Evolutionary conservation across 2,888 invertebrate genomes (phyloP).

Genomic region (Euzetes globulus): DNA sequence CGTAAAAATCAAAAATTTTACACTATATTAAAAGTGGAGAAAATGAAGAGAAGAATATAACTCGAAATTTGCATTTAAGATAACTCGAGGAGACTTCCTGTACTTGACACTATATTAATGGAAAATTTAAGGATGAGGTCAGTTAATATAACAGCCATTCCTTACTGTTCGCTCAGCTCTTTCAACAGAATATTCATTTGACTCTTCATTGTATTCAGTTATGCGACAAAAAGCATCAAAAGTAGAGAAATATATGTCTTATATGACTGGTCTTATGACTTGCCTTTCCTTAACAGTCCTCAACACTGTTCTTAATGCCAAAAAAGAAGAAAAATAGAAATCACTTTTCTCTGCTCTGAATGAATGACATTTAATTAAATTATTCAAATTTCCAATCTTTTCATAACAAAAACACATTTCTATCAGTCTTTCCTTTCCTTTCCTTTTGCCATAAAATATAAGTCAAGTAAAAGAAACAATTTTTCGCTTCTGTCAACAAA

Average conservation of each 20-base stretch:
- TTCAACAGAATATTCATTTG: slow-evolving; percentile 21
- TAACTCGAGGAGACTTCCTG: slow-evolving; percentile 15
- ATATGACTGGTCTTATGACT: background rate
- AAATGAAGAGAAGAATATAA: background rate
- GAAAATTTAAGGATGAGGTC: slow-evolving; percentile 15
- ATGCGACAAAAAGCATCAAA: slow-evolving; percentile 2
- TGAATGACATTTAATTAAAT: slow-evolving; percentile 24
- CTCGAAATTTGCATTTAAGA: slow-evolving; percentile 18
- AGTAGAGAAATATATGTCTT: slow-evolving; percentile 2
- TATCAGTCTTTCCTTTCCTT: background rate
- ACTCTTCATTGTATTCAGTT: slow-evolving; percentile 8
- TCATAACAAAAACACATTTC: slow-evolving; percentile 5
- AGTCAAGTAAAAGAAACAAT: background rate
- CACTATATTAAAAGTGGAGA: slow-evolving; percentile 19
- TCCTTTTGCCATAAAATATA: slow-evolving; percentile 2
- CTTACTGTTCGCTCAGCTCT: background rate
- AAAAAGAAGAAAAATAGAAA: slow-evolving; percentile 17
- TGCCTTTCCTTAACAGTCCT: background rate
- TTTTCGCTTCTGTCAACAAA: background rate
- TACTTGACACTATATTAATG: slow-evolving; percentile 25
- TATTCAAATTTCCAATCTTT: slow-evolving; percentile 17
- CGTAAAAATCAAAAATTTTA: slow-evolving; percentile 1
- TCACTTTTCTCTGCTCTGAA: background rate
- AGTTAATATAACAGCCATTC: background rate
- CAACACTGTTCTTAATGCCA: background rate